phyloP scores from a whole-genome alignment of 2,888 invertebrate genomes.

The Polyommatus icarus region DNA sequence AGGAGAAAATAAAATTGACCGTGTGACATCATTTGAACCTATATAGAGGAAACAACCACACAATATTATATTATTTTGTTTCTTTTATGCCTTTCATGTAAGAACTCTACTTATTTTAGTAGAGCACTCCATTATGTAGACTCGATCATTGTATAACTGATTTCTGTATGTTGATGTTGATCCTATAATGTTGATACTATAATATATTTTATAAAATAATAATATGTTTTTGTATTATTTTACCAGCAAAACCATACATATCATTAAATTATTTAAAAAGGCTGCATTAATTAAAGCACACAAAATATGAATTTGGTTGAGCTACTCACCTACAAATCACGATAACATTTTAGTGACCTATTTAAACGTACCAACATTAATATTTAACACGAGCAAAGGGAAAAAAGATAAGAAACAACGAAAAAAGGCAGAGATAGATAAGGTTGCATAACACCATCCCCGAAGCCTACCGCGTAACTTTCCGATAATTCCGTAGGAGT shows the following conservation, averaged over 20 bases:
- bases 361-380: not conserved
- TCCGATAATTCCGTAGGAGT: constrained; percentile 46
- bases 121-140: no score
- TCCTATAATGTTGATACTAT: no score
- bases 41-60: no score
- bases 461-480: constrained; percentile 41
- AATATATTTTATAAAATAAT: no score
- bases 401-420: constrained; percentile 7
- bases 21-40: not conserved
- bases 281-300: no score
- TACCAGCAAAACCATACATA: no score
- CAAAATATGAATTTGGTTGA: not conserved
- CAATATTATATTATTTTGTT: not conserved
- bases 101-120: no score
- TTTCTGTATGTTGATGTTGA: no score
- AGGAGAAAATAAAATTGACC: not conserved
- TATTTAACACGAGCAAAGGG: not conserved
- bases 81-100: not conserved
- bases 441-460: constrained; percentile 31
- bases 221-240: no score
- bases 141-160: no score
- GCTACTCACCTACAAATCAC: not conserved
- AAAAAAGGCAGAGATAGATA: constrained; percentile 22
- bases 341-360: not conserved
- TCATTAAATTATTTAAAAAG: no score